A percentile compares a stretch with the other conserved stretches of the same genome.
These are phyloP conservation scores for Syrista parreyssii DNA, from an alignment of 2,888 invertebrate species.

Conservation along the genomic window DNA sequence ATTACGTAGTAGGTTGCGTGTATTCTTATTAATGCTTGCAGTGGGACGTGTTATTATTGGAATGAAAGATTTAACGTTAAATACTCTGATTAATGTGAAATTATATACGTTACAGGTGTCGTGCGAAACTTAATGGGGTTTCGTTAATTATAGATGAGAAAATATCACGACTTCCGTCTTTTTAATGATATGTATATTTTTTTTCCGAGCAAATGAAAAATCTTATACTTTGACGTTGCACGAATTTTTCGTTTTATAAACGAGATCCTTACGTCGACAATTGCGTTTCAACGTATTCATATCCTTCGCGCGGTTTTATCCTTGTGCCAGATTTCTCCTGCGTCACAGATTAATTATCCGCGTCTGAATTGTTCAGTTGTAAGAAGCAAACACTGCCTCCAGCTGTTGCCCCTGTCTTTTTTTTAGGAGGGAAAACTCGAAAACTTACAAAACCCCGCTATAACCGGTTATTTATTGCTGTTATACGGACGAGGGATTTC, in stretches of 20 bases:
- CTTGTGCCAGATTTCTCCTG: slow-evolving; percentile 16
- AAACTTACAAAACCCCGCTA: neutral
- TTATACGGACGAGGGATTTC: neutral
- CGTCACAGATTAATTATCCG: neutral
- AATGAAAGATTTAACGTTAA: neutral
- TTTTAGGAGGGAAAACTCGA: neutral
- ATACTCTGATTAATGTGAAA: neutral
- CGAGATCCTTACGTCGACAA: neutral
- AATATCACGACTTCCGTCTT: slow-evolving; percentile 27
- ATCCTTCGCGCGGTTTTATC: slow-evolving; percentile 17
- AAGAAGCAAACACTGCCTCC: neutral
- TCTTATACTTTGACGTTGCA: neutral
- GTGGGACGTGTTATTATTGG: neutral
- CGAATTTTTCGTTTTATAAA: neutral
- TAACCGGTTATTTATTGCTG: neutral
- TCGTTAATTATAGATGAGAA: slow-evolving; percentile 30
- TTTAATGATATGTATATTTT: neutral
- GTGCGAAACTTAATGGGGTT: neutral
- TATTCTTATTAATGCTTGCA: neutral
- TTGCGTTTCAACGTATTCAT: slow-evolving; percentile 11
- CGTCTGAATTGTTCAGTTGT: neutral
- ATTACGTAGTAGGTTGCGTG: neutral
- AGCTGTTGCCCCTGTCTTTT: neutral
- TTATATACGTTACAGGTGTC: neutral
- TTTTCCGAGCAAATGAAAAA: neutral